Conservation (phyloP, 2,888 invertebrate genomes). For the Ectemnius continuus region DNA sequence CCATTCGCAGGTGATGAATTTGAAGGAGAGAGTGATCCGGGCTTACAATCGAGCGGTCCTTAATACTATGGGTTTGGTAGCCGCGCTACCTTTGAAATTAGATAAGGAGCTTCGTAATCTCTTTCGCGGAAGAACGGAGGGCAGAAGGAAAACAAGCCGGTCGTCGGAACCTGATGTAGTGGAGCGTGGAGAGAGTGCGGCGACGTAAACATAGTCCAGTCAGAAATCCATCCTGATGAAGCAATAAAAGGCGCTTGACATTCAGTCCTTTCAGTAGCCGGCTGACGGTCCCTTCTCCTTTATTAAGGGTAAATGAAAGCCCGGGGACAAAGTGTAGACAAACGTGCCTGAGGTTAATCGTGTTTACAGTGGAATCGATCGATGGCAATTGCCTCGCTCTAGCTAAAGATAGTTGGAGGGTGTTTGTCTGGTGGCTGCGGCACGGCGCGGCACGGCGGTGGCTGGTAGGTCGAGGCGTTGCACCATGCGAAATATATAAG, state of each 20-base stretch:
- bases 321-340: too few species aligned
- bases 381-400: too few species aligned
- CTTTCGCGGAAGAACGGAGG: constrained; percentile 25
- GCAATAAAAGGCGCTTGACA: too few species aligned
- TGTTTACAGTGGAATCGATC: too few species aligned
- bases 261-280: too few species aligned
- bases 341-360: too few species aligned
- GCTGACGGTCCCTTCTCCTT: too few species aligned
- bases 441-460: too few species aligned
- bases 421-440: background rate
- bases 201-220: too few species aligned
- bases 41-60: constrained; percentile 64
- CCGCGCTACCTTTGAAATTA: constrained; percentile 49
- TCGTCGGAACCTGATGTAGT: background rate
- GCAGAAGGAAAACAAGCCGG: background rate
- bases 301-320: too few species aligned
- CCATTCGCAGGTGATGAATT: constrained; percentile 47
- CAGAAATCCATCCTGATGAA: too few species aligned
- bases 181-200: background rate
- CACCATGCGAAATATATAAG: constrained; percentile 42
- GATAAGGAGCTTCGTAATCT: constrained; percentile 44
- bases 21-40: constrained; percentile 55
- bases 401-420: too few species aligned
- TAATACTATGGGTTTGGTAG: constrained; percentile 53
- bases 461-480: background rate